phyloP scores from a whole-genome alignment of 2,888 invertebrate genomes.

The Zygaena filipendulae region DNA sequence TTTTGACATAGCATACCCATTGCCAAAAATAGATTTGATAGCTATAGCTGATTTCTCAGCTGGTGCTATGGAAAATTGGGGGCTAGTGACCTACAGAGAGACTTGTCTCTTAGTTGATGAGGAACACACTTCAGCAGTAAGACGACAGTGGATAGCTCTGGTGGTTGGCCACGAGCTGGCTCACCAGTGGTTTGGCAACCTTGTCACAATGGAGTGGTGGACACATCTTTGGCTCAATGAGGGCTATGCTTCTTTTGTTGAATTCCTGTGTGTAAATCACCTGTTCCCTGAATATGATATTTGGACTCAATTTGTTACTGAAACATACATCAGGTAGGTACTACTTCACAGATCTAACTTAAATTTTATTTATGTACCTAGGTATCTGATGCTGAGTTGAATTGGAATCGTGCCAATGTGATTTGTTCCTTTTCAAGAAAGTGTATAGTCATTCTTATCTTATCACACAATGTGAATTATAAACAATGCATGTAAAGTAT shows the following conservation, averaged over 20 bases:
- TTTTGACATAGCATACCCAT: slow-evolving; percentile 93
- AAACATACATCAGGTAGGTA: slow-evolving; percentile 77
- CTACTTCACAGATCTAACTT: too few species aligned
- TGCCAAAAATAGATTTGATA: slow-evolving; percentile 96
- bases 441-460: background rate
- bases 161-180: slow-evolving; percentile 94
- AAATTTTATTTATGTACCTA: too few species aligned
- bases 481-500: slow-evolving; percentile 2
- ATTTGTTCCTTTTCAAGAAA: too few species aligned
- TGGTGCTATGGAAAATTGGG: slow-evolving; percentile 99
- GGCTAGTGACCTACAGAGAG: slow-evolving; percentile 92
- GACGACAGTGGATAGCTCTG: slow-evolving; percentile 87
- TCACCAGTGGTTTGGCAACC: slow-evolving; percentile 98
- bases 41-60: slow-evolving; percentile 96
- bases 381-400: too few species aligned
- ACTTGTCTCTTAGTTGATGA: slow-evolving; percentile 91
- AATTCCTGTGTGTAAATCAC: slow-evolving; percentile 92
- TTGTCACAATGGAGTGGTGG: slow-evolving; percentile 99
- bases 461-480: background rate
- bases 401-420: too few species aligned
- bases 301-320: slow-evolving; percentile 96
- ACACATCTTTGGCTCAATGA: slow-evolving; percentile 97
- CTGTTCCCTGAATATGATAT: slow-evolving; percentile 96
- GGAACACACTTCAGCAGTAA: slow-evolving; percentile 85
- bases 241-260: slow-evolving; percentile 96